Conservation (phyloP, 2,113 vertebrate species). For the Lagopus leucura region DNA sequence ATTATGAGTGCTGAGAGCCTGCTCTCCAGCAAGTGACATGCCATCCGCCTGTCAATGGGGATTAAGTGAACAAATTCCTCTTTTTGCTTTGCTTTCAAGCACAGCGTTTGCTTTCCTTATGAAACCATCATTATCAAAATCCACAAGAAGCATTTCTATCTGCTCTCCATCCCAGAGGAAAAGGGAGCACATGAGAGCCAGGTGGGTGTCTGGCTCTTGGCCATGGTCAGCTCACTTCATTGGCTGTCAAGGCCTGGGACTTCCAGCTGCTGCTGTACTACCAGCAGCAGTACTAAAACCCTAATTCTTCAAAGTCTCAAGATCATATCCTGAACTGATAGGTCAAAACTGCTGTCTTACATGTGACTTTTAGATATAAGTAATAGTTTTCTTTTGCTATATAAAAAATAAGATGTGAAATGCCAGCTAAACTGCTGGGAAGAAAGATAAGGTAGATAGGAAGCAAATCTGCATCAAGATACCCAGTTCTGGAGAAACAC, state of each 20-base stretch:
- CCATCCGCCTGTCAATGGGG: not conserved
- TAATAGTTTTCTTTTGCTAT: not conserved
- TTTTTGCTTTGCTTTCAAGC: not conserved
- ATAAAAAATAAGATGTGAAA: not conserved
- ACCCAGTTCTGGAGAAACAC: not conserved
- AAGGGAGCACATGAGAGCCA: not conserved
- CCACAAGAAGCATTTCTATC: not conserved
- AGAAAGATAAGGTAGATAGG: not conserved
- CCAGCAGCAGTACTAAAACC: not conserved
- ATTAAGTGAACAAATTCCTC: not conserved
- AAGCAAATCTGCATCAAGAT: conserved; percentile 9
- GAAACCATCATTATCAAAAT: not conserved
- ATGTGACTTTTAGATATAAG: not conserved
- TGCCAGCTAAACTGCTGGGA: not conserved
- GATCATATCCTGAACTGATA: not conserved
- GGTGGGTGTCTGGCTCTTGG: not conserved
- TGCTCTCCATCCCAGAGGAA: not conserved
- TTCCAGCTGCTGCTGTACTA: not conserved
- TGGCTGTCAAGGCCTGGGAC: not conserved
- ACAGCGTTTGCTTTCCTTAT: not conserved
- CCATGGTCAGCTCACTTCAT: not conserved
- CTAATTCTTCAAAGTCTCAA: not conserved
- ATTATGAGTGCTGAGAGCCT: not conserved
- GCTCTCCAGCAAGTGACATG: not conserved
- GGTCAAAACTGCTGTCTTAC: not conserved